phyloP scores from a whole-genome alignment of 2,888 invertebrate genomes.

The Cantharis rufa region DNA sequence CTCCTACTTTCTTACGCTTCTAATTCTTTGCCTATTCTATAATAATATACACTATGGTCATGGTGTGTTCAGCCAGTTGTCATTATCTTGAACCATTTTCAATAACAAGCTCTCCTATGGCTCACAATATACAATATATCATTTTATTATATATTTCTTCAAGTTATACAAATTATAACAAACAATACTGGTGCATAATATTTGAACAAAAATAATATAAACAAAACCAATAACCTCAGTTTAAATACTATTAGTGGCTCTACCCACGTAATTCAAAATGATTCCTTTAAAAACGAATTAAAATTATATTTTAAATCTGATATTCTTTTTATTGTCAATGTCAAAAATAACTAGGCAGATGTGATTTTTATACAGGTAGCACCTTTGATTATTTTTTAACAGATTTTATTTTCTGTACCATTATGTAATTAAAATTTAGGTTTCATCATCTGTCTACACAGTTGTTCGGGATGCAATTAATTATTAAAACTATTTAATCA shows the following conservation, averaged over 20 bases:
- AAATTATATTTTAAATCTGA: no score
- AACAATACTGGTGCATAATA: no score
- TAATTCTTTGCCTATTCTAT: conserved; percentile 26
- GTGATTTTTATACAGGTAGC: conserved; percentile 27
- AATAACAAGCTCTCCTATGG: neutral
- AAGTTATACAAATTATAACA: no score
- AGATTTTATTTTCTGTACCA: conserved; percentile 28
- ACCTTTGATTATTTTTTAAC: conserved; percentile 22
- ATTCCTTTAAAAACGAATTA: no score
- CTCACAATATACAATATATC: neutral
- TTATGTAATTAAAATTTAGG: conserved; percentile 16
- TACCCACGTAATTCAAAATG: neutral
- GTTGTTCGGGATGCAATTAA: conserved; percentile 26
- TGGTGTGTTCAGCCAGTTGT: conserved; percentile 31
- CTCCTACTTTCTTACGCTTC: conserved; percentile 46
- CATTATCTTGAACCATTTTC: conserved; percentile 33
- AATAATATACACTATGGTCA: conserved; percentile 37
- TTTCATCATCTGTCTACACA: conserved; percentile 33
- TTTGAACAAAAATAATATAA: no score
- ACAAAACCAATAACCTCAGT: no score
- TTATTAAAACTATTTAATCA: no score
- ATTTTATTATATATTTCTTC: no score
- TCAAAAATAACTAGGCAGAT: conserved; percentile 25
- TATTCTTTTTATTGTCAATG: conserved; percentile 1
- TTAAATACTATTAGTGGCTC: neutral